A percentile compares a stretch with the other conserved stretches of the same genome.
Evolutionary conservation across 2,888 invertebrate genomes (phyloP).

Genomic region (Emesis castigata): DNA sequence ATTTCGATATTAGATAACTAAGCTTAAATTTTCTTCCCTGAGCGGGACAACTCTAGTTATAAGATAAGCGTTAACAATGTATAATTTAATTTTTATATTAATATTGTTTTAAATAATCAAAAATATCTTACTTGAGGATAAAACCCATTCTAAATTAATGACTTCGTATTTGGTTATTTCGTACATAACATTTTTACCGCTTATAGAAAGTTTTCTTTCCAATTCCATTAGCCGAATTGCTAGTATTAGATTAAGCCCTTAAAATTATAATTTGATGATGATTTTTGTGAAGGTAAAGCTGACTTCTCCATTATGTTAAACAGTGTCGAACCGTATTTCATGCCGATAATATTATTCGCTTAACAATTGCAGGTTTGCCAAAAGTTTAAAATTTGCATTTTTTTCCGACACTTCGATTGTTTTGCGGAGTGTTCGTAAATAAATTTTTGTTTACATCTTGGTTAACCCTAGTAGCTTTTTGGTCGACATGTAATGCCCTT

Average conservation of each 20-base stretch:
- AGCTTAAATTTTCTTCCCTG: conserved; percentile 43
- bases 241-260: background rate
- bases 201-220: background rate
- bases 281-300: conserved; percentile 37
- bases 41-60: background rate
- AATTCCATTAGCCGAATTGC: background rate
- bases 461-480: conserved; percentile 73
- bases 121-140: no score
- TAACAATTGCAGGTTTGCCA: conserved; percentile 89
- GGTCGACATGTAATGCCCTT: conserved; percentile 53
- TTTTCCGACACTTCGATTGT: conserved; percentile 81
- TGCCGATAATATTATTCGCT: conserved; percentile 72
- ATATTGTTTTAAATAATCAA: no score
- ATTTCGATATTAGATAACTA: background rate
- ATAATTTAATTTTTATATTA: background rate
- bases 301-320: conserved; percentile 1
- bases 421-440: conserved; percentile 74
- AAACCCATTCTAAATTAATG: no score
- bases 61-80: background rate
- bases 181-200: background rate
- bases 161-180: no score
- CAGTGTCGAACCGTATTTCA: conserved; percentile 31
- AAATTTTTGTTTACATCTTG: conserved; percentile 70
- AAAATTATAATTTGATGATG: background rate
- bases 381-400: conserved; percentile 87